Evolutionary conservation across 2,113 vertebrate species (phyloP), one percentile per base, ranked within the genome.

Genomic region (Ellobius talpinus): DNA sequence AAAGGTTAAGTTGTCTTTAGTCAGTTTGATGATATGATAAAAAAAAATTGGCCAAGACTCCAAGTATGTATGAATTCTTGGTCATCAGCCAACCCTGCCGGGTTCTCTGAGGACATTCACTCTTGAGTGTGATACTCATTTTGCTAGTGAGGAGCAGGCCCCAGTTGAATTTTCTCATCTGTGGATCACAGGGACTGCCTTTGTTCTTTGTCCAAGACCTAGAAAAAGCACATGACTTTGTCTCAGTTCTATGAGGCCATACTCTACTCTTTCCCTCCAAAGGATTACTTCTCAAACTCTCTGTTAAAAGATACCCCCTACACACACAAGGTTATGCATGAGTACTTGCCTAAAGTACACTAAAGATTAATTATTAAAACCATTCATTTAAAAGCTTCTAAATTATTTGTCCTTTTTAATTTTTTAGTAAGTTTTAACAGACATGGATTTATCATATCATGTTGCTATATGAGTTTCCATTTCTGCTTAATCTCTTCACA

Each of bases 341-440:
- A 36, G 45, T 72, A 82, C 12, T 73, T 96, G 87, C 39, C 74
- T 85, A 65, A 88, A 94, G 24, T 88, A 89, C 1, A 61, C 0
- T 86, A 39, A 91, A 70, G 90, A 88, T 70, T 33, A 92, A 76
- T 87, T 87, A 52, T 33, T 91, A 66, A 39, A 82, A 73, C 58
- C 52, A 17, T 42, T 50, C 58, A 78, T 42, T 31, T 45, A 52
- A 78, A 36, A 47, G 33, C 12, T 92, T 90, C 3, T 0, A 84
- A 65, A 89, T 39, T 77, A 9, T 7, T 36, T 14, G 10, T 52
- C 78, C 47, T 89, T 90, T 93, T 84, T 5, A 84, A 84, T 42
- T 39, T 42, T 84, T 42, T 31, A 63, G n/a, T 84, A 63, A 84
- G 81, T 31, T 84, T 89, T 45, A 77, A 31, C 16, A 87, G 81